Evolutionary conservation across 2,113 vertebrate species (phyloP).

Genomic region (Ochotona princeps): DNA sequence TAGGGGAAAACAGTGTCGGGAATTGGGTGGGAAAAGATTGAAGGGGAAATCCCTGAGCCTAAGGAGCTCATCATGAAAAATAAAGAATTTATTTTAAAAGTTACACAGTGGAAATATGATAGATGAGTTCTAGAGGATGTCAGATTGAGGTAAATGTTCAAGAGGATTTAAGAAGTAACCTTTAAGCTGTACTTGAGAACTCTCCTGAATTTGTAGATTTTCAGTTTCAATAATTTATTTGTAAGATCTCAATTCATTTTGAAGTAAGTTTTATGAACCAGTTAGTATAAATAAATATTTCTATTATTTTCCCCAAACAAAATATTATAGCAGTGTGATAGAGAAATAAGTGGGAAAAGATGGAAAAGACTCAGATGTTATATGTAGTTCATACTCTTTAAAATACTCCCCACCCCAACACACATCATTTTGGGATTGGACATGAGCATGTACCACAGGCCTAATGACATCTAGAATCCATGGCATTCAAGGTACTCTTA

Average conservation of each 20-base stretch:
- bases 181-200: not conserved
- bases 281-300: slow-evolving; percentile 8
- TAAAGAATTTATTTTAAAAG: not conserved
- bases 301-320: not conserved
- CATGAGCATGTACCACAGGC: not conserved
- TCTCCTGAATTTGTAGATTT: not conserved
- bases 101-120: slow-evolving; percentile 28
- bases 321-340: not conserved
- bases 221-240: not conserved
- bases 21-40: too few species aligned
- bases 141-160: not conserved
- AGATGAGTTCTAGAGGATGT: not conserved
- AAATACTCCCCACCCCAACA: not conserved
- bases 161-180: slow-evolving; percentile 6
- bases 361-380: not conserved
- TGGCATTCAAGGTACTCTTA: not conserved
- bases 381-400: not conserved
- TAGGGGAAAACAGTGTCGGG: too few species aligned
- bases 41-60: too few species aligned
- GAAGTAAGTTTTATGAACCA: not conserved
- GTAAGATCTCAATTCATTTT: not conserved
- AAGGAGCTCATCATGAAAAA: not conserved
- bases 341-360: not conserved
- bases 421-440: not conserved
- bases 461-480: not conserved